Conservation (phyloP, 2,888 invertebrate genomes). For the Omphaloscelis lunosa region DNA sequence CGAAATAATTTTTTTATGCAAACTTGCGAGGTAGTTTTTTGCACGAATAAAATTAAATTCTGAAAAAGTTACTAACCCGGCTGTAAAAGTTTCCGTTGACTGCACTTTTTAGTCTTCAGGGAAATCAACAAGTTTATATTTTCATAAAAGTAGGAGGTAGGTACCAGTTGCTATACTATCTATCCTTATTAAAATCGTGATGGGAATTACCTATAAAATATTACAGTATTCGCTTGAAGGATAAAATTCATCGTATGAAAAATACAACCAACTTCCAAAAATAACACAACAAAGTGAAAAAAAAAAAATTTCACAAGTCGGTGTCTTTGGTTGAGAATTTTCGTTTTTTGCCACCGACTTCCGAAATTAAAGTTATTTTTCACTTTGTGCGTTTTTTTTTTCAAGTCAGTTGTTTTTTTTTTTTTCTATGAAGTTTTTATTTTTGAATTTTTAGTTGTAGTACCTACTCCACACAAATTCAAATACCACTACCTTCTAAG, state of each 20-base stretch:
- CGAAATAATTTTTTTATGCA: neutral
- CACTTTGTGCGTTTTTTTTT: too few relatives aligned
- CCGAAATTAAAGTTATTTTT: too few relatives aligned
- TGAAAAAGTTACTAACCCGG: neutral
- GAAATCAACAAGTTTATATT: slow-evolving; percentile 40
- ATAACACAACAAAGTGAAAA: too few relatives aligned
- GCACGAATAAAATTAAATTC: neutral
- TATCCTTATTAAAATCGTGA: slow-evolving; percentile 7
- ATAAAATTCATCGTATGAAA: neutral
- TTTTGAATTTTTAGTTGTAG: too few relatives aligned
- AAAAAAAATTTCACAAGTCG: too few relatives aligned
- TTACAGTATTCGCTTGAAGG: neutral
- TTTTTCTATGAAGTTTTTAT: too few relatives aligned
- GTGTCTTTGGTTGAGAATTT: too few relatives aligned
- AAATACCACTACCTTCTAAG: too few relatives aligned
- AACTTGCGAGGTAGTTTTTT: neutral
- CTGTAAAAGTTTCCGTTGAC: slow-evolving; percentile 17
- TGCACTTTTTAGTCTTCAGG: slow-evolving; percentile 30
- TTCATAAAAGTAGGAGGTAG: slow-evolving; percentile 19
- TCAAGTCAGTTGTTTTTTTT: too few relatives aligned
- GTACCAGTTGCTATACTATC: slow-evolving; percentile 17
- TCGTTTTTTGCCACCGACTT: too few relatives aligned
- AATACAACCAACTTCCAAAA: too few relatives aligned
- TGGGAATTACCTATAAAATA: neutral
- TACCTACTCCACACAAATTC: too few relatives aligned